A percentile compares a stretch with the other conserved stretches of the same genome.
These are phyloP conservation scores for Leptinotarsa tumamoca DNA, from an alignment of 2,888 invertebrate genomes.

Conservation along the genomic window DNA sequence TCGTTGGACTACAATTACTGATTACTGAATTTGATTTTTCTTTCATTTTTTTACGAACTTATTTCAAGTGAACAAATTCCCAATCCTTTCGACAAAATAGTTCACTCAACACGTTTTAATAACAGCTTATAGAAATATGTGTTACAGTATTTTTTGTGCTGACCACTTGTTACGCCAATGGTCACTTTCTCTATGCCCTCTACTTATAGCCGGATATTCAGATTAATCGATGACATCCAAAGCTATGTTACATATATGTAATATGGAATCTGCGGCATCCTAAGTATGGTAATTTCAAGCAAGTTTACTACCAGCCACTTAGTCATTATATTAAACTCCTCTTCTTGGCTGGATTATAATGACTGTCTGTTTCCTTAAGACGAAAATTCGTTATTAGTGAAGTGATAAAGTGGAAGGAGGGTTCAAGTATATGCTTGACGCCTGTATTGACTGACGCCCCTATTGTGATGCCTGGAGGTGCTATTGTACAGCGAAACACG, in stretches of 20 bases:
- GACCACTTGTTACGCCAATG: background rate
- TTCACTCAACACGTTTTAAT: too few species aligned
- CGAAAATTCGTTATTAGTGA: constrained; percentile 23
- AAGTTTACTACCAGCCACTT: constrained; percentile 36
- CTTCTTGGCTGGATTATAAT: constrained; percentile 14
- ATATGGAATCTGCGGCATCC: constrained; percentile 42
- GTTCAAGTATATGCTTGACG: too few species aligned
- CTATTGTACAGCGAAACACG: too few species aligned
- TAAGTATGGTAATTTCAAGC: constrained; percentile 43
- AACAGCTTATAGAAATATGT: background rate
- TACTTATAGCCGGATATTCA: background rate
- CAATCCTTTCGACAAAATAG: too few species aligned
- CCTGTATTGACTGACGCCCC: too few species aligned
- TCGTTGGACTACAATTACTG: too few species aligned
- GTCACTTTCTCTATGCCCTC: constrained; percentile 7
- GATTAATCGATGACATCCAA: constrained; percentile 40
- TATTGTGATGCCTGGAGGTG: too few species aligned
- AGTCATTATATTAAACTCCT: constrained; percentile 37
- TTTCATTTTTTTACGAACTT: too few species aligned
- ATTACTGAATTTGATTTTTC: too few species aligned
- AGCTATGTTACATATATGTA: constrained; percentile 44
- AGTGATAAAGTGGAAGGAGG: background rate
- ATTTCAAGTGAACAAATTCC: too few species aligned
- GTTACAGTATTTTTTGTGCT: background rate
- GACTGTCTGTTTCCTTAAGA: constrained; percentile 18